These are phyloP conservation scores for Scaptomyza hsui DNA, from an alignment of 1,140 invertebrate genomes.

Conservation along the genomic window DNA sequence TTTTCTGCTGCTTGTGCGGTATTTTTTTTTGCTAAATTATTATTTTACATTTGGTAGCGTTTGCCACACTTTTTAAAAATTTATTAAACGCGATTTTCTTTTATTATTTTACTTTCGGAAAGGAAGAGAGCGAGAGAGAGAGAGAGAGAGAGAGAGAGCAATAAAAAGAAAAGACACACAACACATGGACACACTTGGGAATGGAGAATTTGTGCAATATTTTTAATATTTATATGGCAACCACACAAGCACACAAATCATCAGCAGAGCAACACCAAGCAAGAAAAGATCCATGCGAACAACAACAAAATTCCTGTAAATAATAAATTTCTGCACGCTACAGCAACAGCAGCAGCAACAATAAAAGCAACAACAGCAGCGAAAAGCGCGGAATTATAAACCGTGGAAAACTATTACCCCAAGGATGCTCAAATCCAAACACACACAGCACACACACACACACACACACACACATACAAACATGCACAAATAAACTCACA, in stretches of 20 bases:
- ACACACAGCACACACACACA: slow-evolving; percentile 44
- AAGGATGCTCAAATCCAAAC: slow-evolving; percentile 80
- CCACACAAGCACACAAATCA: slow-evolving; percentile 77
- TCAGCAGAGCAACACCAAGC: slow-evolving; percentile 63
- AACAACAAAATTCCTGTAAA: slow-evolving; percentile 78
- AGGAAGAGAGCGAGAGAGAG: neutral
- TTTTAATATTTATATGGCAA: slow-evolving; percentile 81
- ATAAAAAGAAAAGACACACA: slow-evolving; percentile 15
- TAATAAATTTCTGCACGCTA: slow-evolving; percentile 70
- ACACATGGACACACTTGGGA: slow-evolving; percentile 43
- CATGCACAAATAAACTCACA: slow-evolving; percentile 13
- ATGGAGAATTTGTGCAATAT: slow-evolving; percentile 75
- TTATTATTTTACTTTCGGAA: slow-evolving; percentile 45
- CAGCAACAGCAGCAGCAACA: slow-evolving; percentile 30
- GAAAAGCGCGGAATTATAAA: slow-evolving; percentile 78
- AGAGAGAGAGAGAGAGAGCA: slow-evolving; percentile 4
- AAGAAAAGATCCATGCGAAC: slow-evolving; percentile 52
- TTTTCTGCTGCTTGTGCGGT: slow-evolving; percentile 12
- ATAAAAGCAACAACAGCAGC: slow-evolving; percentile 19
- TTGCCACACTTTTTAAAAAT: slow-evolving; percentile 78
- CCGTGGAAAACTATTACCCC: slow-evolving; percentile 81
- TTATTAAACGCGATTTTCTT: slow-evolving; percentile 73
- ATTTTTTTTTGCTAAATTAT: slow-evolving; percentile 57
- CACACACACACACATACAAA: slow-evolving; percentile 19
- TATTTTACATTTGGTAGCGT: slow-evolving; percentile 62